Percentiles rank a stretch among this genome's conserved stretches.
phyloP scores from a whole-genome alignment of 2,797 vertebrate species.

The Scleropages formosus region DNA sequence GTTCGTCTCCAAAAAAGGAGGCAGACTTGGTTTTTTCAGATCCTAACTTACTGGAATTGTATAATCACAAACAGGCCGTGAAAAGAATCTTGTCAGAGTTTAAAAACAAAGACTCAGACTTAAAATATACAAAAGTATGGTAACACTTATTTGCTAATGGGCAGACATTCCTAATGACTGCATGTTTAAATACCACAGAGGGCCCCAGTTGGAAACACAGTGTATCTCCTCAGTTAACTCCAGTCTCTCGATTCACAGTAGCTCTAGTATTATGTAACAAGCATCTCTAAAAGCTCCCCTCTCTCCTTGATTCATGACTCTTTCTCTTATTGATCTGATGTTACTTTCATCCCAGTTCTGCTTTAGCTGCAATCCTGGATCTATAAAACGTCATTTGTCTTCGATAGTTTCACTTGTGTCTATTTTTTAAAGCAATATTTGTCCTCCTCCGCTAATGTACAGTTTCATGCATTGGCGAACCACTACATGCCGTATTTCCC shows the following conservation, averaged over 20 bases:
- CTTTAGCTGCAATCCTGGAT: conserved; percentile 3
- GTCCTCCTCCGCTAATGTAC: not conserved
- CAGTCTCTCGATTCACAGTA: no score
- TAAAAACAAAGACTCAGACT: not conserved
- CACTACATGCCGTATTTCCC: not conserved
- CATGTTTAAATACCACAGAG: conserved; percentile 14
- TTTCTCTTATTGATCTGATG: conserved; percentile 11
- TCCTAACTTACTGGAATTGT: not conserved
- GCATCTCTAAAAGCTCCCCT: no score
- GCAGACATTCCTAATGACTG: conserved; percentile 17
- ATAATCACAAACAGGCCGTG: conserved; percentile 12
- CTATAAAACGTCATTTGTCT: no score
- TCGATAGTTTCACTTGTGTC: not conserved
- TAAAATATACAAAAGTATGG: conserved; percentile 20
- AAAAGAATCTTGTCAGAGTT: conserved; percentile 10
- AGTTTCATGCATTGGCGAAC: not conserved
- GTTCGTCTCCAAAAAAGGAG: conserved; percentile 3
- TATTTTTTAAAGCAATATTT: not conserved
- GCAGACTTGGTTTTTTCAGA: not conserved
- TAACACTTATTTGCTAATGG: conserved; percentile 17
- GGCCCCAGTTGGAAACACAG: conserved; percentile 16
- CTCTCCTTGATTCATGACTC: conserved; percentile 14
- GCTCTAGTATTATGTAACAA: no score
- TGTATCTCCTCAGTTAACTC: conserved; percentile 14
- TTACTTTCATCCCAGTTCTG: conserved; percentile 1